Base-by-base conservation (phyloP, 2,888 invertebrate species). In the Cheilosia pagana region DNA sequence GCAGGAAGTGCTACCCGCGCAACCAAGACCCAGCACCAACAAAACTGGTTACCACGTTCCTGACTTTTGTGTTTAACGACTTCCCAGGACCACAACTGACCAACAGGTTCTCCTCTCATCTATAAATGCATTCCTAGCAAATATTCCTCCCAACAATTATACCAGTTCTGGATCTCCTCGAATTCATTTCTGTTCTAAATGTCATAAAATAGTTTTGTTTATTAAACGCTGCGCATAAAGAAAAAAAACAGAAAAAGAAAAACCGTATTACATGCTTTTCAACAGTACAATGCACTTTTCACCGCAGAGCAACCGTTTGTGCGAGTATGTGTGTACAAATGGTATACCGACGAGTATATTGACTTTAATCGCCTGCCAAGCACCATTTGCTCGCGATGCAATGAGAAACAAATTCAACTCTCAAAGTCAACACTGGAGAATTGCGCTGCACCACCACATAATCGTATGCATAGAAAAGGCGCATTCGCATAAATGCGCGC, bases 231-330 rank as follows among this genome's bases (percentile, higher is more conserved):
- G 74, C 43, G 68, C 72, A 74, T 55, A 21, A 48, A 21, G 10
- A 48, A 21, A 48, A 48, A 48, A 45, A 10, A 5, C 39, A 12
- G 14, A 14, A 12, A 2, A 43, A 48, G 10, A 21, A 7, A 50
- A 75, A 67, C 21, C 55, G 28, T 31, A 68, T 74, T 59, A 79
- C 68, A 68, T 55, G 63, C 43, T 53, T 74, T 68, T 78, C 62
- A 78, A 74, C 68, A 83, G 83, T 83, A 79, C 83, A 83, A 83
- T 83, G 83, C 83, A 83, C 83, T 83, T 75, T 75, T 74, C 70
- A 35, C 35, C 12, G 35, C 35, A 28, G 59, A 65, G 53, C 45
- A 53, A 23, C 63, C 28, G 28, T 60, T 8, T 43, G 3, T 0
- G 23, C 21, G 31, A 60, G 25, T 70, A 39, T 55, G 23, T 62